These are phyloP conservation scores for Musca domestica DNA, from an alignment of 1,140 invertebrate genomes.

Conservation along the genomic window DNA sequence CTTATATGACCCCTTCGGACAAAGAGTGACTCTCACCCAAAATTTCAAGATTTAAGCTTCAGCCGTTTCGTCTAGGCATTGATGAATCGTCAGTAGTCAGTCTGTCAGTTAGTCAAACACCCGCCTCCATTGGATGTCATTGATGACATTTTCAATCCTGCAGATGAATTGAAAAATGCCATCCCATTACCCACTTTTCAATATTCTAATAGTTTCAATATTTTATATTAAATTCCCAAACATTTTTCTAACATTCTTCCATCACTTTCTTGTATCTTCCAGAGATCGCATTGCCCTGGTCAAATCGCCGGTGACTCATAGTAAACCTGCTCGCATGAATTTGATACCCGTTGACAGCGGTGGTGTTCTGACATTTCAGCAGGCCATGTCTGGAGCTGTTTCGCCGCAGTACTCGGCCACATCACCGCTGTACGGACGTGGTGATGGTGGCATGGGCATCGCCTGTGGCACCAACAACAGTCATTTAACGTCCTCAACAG, in stretches of 20 bases:
- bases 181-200: no score
- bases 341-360: slow-evolving; percentile 27
- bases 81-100: no score
- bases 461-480: not conserved
- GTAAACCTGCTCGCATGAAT: slow-evolving; percentile 26
- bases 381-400: slow-evolving; percentile 50
- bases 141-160: no score
- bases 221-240: slow-evolving; percentile 24
- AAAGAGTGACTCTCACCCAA: no score
- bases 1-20: no score
- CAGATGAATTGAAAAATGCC: no score
- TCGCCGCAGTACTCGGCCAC: slow-evolving; percentile 44
- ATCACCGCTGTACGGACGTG: slow-evolving; percentile 15
- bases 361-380: slow-evolving; percentile 48
- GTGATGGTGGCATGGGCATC: not conserved
- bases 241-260: not conserved
- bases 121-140: no score
- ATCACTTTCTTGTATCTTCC: slow-evolving; percentile 27
- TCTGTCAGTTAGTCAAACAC: no score
- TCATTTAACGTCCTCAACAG: not conserved
- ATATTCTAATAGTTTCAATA: no score
- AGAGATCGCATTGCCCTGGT: slow-evolving; percentile 41
- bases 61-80: no score
- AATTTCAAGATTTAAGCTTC: no score
- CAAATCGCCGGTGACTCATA: slow-evolving; percentile 34